Conservation (phyloP, 35 echinoderm and acorn worm genomes). For the Apostichopus parvimensis region DNA sequence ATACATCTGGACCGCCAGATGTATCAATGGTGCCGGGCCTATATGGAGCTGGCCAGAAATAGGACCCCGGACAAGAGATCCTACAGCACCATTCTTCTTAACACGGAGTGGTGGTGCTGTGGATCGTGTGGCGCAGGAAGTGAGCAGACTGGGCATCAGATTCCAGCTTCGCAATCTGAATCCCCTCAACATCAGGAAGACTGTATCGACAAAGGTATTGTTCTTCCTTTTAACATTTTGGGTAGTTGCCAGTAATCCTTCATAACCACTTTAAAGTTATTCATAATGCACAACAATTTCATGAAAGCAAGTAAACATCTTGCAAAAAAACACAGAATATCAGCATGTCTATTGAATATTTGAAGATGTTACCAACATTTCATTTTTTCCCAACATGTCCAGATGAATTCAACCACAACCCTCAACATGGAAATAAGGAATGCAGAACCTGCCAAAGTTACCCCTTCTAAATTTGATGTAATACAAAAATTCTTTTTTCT, state of each 20-base stretch:
- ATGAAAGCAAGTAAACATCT: too few species aligned
- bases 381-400: too few species aligned
- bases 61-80: not conserved
- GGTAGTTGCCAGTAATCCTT: too few species aligned
- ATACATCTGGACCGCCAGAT: not conserved
- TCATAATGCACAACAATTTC: too few species aligned
- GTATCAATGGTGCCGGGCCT: not conserved
- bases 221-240: too few species aligned
- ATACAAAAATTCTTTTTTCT: not conserved
- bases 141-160: not conserved
- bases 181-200: not conserved
- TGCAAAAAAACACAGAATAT: not conserved
- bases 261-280: too few species aligned
- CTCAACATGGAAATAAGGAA: too few species aligned
- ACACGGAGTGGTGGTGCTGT: not conserved
- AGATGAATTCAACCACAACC: too few species aligned
- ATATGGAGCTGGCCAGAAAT: not conserved
- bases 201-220: not conserved
- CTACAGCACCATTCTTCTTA: constrained; percentile 11
- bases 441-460: too few species aligned
- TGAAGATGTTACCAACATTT: too few species aligned
- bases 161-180: not conserved
- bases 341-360: too few species aligned
- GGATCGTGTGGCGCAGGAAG: not conserved
- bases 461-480: too few species aligned